Evolutionary conservation across 2,113 vertebrate species (phyloP), one percentile per base, ranked within the genome.

Genomic region (Urocitellus parryii): DNA sequence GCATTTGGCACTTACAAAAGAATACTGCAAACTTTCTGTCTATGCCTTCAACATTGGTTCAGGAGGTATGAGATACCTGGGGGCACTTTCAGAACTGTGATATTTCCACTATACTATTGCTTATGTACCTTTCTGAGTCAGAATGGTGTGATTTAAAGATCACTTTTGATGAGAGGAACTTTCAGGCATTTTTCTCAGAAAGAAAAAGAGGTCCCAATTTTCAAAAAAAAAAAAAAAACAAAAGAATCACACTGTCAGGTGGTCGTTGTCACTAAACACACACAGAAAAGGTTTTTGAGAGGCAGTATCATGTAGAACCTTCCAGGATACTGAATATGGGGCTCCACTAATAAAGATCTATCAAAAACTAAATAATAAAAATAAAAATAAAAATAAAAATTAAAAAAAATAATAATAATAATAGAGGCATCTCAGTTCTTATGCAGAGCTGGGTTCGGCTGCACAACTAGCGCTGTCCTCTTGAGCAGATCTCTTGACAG

Each of bases 51-150:
- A 84, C 10, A 68, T 27, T 91, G 20, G 56, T 70, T 48, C 34
- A n/a, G 39, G n/a, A 84, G 78, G 76, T 45, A 91, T 3, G 58
- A 78, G 8, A 56, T 29, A 4, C 7, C 73, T 45, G 61, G 16
- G 18, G 32, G 11, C 34, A 76, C 83, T 93, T 94, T 63, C 34
- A 80, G 37, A 95, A 95, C 4, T 89, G 16, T 37, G n/a, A 79
- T 86, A 22, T 34, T 96, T 94, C 74, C 93, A 39, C 93, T 88
- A 39, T 82, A 96, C 39, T n/a, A 61, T 27, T 77, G 80, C 5
- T 68, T 58, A 65, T 53, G 32, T 45, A 45, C 67, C 73, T 90
- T 95, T 86, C 37, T 67, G 78, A 61, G 29, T 82, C 4, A 76
- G n/a, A 88, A 90, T 68, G 29, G 25, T 90, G 4, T 56, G 12